A percentile compares a stretch with the other conserved stretches of the same genome.
These are phyloP conservation scores for Patiria miniata DNA, from an alignment of 35 echinoderm and acorn worm genomes.

Conservation along the genomic window DNA sequence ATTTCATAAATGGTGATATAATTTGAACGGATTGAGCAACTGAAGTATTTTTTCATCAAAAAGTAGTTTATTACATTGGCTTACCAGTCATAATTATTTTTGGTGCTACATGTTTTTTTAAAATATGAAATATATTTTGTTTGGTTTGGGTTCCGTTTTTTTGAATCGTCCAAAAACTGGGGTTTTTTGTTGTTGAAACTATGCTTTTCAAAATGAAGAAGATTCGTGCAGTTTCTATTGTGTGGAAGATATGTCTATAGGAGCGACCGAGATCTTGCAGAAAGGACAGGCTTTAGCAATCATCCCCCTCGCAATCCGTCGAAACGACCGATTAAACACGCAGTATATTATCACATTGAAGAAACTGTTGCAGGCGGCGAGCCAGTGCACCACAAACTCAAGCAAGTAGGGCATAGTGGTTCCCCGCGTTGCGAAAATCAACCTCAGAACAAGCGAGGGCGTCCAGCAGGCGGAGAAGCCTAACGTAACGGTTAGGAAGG, in stretches of 20 bases:
- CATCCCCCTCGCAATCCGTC: neutral
- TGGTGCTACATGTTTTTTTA: too few relatives aligned
- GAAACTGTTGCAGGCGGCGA: neutral
- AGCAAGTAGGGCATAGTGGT: neutral
- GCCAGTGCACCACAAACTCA: neutral
- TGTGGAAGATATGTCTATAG: neutral
- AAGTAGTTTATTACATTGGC: too few relatives aligned
- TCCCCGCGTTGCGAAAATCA: neutral
- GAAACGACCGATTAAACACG: neutral
- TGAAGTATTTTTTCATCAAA: too few relatives aligned
- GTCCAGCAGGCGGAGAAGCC: neutral
- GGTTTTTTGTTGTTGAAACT: too few relatives aligned
- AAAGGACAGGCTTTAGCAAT: neutral
- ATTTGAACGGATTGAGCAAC: too few relatives aligned
- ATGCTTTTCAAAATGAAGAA: too few relatives aligned
- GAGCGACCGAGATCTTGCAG: neutral
- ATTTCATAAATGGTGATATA: too few relatives aligned
- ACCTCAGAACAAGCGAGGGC: neutral
- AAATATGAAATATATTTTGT: too few relatives aligned
- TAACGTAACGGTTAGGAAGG: neutral
- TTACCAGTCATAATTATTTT: too few relatives aligned
- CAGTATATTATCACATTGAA: constrained; percentile 14
- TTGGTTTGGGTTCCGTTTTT: too few relatives aligned
- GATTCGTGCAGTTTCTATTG: neutral
- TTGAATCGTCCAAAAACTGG: too few relatives aligned